phyloP scores from a whole-genome alignment of 2,888 invertebrate genomes.

The Junonia oenone region DNA sequence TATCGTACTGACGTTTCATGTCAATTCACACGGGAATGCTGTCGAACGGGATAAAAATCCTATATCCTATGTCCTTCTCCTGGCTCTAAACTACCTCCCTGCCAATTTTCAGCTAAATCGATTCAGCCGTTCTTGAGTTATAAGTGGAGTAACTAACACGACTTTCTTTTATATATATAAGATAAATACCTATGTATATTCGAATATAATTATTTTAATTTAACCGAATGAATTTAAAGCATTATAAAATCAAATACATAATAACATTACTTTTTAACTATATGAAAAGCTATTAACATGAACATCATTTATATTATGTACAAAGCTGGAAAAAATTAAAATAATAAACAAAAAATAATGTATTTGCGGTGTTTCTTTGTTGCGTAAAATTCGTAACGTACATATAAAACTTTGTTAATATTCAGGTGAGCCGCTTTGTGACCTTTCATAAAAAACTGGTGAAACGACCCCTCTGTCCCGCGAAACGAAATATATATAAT shows the following conservation, averaged over 20 bases:
- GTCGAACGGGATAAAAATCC: too few relatives aligned
- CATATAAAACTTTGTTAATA: constrained; percentile 22
- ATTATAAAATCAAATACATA: too few relatives aligned
- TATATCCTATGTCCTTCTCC: too few relatives aligned
- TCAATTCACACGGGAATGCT: too few relatives aligned
- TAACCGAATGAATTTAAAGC: background rate
- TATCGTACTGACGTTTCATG: too few relatives aligned
- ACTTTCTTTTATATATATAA: too few relatives aligned
- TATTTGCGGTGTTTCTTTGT: constrained; percentile 9
- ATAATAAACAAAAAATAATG: constrained; percentile 10
- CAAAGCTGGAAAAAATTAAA: constrained; percentile 1
- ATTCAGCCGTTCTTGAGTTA: too few relatives aligned
- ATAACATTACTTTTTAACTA: background rate
- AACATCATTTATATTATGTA: background rate
- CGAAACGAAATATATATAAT: background rate
- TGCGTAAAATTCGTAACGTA: constrained; percentile 9
- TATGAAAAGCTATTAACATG: background rate
- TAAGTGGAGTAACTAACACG: too few relatives aligned
- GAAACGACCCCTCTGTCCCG: background rate
- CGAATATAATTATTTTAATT: too few relatives aligned
- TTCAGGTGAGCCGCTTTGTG: constrained; percentile 12
- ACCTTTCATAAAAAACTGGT: constrained; percentile 15
- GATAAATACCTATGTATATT: too few relatives aligned
- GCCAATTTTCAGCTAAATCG: too few relatives aligned
- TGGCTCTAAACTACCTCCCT: too few relatives aligned